These are phyloP conservation scores for Heliconius cydno DNA, from an alignment of 2,888 invertebrate genomes.

Conservation along the genomic window DNA sequence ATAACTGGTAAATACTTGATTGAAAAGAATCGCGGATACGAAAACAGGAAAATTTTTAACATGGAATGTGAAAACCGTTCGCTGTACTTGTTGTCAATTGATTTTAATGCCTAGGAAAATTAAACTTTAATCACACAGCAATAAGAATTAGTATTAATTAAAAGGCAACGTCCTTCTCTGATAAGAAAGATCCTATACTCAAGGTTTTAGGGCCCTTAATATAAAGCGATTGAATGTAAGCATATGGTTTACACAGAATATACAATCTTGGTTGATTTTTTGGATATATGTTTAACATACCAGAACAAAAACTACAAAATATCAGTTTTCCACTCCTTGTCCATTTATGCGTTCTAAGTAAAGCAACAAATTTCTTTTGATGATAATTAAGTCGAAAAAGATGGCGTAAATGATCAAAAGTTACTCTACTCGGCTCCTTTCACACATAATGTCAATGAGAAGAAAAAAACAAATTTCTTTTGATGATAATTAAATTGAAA, in stretches of 20 bases:
- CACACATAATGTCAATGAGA: neutral
- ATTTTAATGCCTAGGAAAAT: neutral
- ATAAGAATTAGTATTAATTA: constrained; percentile 9
- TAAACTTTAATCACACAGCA: neutral
- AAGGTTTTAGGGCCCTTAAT: constrained; percentile 28
- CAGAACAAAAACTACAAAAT: neutral
- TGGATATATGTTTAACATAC: neutral
- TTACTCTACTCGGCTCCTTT: no score
- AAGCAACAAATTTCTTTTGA: no score
- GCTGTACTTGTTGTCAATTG: constrained; percentile 14
- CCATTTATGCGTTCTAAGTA: no score
- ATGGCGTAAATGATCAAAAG: no score
- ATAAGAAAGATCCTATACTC: constrained; percentile 22
- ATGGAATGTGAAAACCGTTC: constrained; percentile 30
- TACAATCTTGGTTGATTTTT: neutral
- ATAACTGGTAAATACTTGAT: constrained; percentile 5
- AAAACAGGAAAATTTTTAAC: constrained; percentile 25
- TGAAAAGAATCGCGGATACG: constrained; percentile 29
- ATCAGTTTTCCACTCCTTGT: neutral
- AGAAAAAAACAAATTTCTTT: no score
- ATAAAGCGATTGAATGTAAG: neutral
- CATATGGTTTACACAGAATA: neutral
- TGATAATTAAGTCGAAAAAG: no score
- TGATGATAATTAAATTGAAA: no score
- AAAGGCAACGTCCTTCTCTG: constrained; percentile 1